Percentiles rank a stretch among this genome's conserved stretches.
Evolutionary conservation across 2,113 vertebrate genomes (phyloP).

Genomic region (Zapus hudsonius): DNA sequence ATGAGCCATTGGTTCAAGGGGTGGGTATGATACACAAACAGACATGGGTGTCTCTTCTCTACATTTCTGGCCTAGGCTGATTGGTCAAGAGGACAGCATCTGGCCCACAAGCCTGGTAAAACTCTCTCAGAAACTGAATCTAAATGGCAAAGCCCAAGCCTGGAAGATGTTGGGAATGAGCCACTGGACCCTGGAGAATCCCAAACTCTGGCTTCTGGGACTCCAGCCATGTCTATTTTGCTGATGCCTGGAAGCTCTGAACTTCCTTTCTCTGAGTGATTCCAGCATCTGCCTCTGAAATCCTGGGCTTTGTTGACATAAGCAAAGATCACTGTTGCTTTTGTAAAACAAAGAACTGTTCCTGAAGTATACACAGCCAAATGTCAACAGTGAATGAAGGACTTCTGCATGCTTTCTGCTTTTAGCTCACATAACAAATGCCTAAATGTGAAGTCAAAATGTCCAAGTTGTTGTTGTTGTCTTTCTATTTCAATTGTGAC

Average conservation of each 20-base stretch:
- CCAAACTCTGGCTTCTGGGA: background rate
- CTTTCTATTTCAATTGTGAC: background rate
- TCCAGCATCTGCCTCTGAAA: background rate
- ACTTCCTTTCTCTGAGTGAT: constrained; percentile 10
- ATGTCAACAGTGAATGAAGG: background rate
- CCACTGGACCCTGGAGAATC: background rate
- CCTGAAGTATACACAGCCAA: background rate
- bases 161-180: background rate
- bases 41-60: background rate
- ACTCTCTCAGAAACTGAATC: background rate
- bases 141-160: background rate
- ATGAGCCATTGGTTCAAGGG: background rate
- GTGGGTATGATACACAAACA: no score
- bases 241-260: background rate
- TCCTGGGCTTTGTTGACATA: background rate
- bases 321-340: background rate
- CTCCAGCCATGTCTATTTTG: background rate
- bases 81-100: background rate
- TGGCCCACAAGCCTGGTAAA: background rate
- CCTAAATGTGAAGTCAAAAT: background rate
- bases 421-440: background rate
- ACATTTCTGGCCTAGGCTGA: background rate
- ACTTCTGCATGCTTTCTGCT: background rate
- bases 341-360: background rate
- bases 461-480: background rate